These are phyloP conservation scores for Noctuana brunneofusca DNA, from an alignment of 2,888 invertebrate genomes.

Conservation along the genomic window DNA sequence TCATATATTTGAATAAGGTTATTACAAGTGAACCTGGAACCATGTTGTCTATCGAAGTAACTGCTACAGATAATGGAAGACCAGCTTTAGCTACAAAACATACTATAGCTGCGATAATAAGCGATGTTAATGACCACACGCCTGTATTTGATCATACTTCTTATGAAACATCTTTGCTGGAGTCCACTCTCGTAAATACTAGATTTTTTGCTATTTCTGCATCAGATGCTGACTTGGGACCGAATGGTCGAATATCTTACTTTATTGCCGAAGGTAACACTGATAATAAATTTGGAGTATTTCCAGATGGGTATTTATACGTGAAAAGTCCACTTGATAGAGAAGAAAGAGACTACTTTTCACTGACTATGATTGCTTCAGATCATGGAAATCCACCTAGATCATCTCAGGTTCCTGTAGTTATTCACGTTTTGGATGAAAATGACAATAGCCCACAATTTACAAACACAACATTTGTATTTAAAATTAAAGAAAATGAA, in stretches of 20 bases:
- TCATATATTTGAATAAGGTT: slow-evolving; percentile 93
- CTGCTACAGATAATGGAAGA: slow-evolving; percentile 92
- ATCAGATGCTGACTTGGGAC: slow-evolving; percentile 92
- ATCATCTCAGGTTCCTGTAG: slow-evolving; percentile 94
- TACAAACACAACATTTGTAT: slow-evolving; percentile 94
- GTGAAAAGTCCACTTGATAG: slow-evolving; percentile 93
- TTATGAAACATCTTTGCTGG: slow-evolving; percentile 95
- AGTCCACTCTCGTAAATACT: slow-evolving; percentile 95
- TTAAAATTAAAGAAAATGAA: slow-evolving; percentile 94
- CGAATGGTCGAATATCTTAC: slow-evolving; percentile 91
- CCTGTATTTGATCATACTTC: slow-evolving; percentile 96
- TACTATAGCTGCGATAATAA: slow-evolving; percentile 87
- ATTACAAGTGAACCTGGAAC: slow-evolving; percentile 89
- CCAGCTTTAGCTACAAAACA: slow-evolving; percentile 90
- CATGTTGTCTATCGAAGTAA: slow-evolving; percentile 88
- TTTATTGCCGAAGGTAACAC: slow-evolving; percentile 93
- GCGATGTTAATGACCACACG: slow-evolving; percentile 97
- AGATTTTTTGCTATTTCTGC: slow-evolving; percentile 95
- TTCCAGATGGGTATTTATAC: slow-evolving; percentile 96
- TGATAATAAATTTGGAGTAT: slow-evolving; percentile 94
- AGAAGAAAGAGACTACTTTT: slow-evolving; percentile 95
- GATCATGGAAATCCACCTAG: slow-evolving; percentile 91
- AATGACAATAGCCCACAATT: slow-evolving; percentile 98
- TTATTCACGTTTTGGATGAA: slow-evolving; percentile 96
- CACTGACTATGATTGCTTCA: slow-evolving; percentile 91